Evolutionary conservation across 37 sponge, comb jelly and placozoan genomes (phyloP), one percentile per base, ranked within the genome.

Genomic region (Chondrosia reniformis): DNA sequence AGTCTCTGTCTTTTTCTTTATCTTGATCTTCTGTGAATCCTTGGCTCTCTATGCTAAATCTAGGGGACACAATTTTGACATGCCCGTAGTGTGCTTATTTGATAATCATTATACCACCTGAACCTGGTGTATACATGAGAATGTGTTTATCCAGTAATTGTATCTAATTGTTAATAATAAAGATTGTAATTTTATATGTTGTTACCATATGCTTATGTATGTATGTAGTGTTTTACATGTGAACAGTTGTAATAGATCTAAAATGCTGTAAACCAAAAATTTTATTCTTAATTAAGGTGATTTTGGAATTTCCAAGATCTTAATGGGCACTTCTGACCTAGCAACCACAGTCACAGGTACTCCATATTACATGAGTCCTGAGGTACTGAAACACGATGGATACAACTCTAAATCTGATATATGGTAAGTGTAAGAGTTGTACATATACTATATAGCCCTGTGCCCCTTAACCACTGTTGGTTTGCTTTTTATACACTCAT

Each of bases 331-430:
- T 13, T 77, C 91, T 10, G 99, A 98, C 41, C 74, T 85, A n/a
- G 99, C 99, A 30, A 92, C 88, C 63, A 98, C 99, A 15, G 95
- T 98, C 71, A 89, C 96, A 4, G 99, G 99, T 10, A 98, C 99
- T 12, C 99, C 99, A 22, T 90, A 98, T 77, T 98, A 98, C 91
- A 98, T 98, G 99, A 92, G 93, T 43, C 99, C 99, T 27, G 99
- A 98, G 82, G 99, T 95, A 0, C 82, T 98, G 27, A 92, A 95
- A 55, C 99, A 95, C 49, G 89, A 95, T 15, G 94, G 89, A 31
- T 98, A 98, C 81, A 93, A 93, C 75, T 81, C 89, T 19, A 98
- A 98, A 65, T 95, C 96, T 21, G 99, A 98, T 49, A 87, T 98
- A 13, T 98, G 99, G 99, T 90, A n/a, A 22, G 76, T 76, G 25